Conservation (phyloP, 1,140 invertebrate species). For the Potamilus streckersoni region DNA sequence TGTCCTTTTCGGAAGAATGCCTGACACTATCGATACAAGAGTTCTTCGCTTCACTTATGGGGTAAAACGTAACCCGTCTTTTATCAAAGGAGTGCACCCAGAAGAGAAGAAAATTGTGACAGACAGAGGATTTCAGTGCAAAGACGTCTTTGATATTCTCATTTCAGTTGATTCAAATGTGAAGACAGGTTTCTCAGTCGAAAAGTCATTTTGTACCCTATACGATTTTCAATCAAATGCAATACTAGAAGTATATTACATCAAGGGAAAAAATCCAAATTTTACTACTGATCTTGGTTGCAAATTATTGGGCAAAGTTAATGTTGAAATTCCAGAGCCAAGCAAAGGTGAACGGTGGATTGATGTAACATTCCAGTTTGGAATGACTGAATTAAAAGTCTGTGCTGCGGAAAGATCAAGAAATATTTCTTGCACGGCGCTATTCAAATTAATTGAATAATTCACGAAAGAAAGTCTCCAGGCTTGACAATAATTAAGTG, state of each 20-base stretch:
- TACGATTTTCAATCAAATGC: not conserved
- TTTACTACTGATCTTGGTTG: slow-evolving; percentile 23
- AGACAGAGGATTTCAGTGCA: slow-evolving; percentile 9
- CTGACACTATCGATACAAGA: slow-evolving; percentile 21
- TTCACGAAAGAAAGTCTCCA: too few species aligned
- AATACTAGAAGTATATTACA: slow-evolving; percentile 13
- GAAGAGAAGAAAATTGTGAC: not conserved
- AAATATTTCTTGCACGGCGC: slow-evolving; percentile 9
- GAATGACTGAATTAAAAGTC: slow-evolving; percentile 26
- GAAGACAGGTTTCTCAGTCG: not conserved
- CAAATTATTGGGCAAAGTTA: slow-evolving; percentile 12
- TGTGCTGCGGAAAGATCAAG: not conserved
- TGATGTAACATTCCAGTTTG: slow-evolving; percentile 20
- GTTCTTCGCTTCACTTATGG: slow-evolving; percentile 31
- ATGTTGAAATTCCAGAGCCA: slow-evolving; percentile 22
- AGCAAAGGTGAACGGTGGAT: slow-evolving; percentile 2
- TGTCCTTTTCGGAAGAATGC: slow-evolving; percentile 31
- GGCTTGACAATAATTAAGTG: too few species aligned
- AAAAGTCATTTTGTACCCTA: slow-evolving; percentile 6
- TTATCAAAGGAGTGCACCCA: slow-evolving; percentile 17
- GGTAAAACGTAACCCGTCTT: not conserved
- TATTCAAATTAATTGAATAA: slow-evolving; percentile 12
- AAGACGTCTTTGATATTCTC: slow-evolving; percentile 17
- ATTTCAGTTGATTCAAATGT: slow-evolving; percentile 16
- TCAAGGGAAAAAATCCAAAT: not conserved